Conservation (phyloP, 2,797 vertebrate species). For the Percopsis omiscomaycus region DNA sequence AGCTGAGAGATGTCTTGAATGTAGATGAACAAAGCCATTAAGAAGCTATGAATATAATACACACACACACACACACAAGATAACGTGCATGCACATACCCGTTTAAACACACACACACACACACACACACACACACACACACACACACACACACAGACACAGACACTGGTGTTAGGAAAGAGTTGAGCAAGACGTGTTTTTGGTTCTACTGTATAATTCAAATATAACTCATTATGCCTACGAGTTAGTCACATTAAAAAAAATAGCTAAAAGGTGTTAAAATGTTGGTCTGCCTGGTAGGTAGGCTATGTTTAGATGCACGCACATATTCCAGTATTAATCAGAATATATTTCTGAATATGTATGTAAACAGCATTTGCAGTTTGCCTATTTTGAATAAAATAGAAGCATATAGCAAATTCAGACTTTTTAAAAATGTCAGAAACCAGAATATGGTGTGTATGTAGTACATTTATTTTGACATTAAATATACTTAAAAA, state of each 20-base stretch:
- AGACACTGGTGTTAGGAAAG: background rate
- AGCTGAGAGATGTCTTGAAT: constrained; percentile 33
- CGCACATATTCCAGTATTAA: too few relatives aligned
- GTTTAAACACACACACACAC: background rate
- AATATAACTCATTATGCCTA: too few relatives aligned
- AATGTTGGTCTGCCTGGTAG: too few relatives aligned
- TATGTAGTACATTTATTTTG: too few relatives aligned
- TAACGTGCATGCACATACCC: background rate
- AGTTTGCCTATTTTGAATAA: too few relatives aligned
- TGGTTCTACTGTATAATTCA: background rate
- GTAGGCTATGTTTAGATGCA: too few relatives aligned
- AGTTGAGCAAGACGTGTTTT: background rate
- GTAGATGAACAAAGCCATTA: constrained; percentile 35
- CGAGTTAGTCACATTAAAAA: too few relatives aligned
- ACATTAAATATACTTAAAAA: constrained; percentile 32
- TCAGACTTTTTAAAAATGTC: too few relatives aligned
- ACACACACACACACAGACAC: background rate
- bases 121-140: background rate
- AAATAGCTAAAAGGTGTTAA: too few relatives aligned
- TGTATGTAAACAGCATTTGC: too few relatives aligned
- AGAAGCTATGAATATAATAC: constrained; percentile 2
- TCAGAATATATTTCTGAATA: too few relatives aligned
- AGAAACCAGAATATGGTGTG: constrained; percentile 15
- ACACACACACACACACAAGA: background rate
- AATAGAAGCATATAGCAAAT: too few relatives aligned